These are phyloP conservation scores for Xiphydria camelus DNA, from an alignment of 2,888 invertebrate genomes.

Conservation along the genomic window DNA sequence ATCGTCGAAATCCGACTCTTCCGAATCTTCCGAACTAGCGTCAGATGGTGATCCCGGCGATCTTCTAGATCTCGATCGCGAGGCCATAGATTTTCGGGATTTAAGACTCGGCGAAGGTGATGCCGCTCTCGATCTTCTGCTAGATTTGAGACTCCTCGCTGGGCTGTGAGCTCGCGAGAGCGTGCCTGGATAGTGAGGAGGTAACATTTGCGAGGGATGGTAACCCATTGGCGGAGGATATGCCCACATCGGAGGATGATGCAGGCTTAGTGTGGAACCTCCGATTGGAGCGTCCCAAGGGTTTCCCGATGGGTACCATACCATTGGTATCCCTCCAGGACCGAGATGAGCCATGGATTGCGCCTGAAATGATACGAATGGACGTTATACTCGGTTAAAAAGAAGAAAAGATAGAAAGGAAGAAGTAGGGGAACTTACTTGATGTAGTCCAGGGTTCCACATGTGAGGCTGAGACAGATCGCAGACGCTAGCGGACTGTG, in stretches of 20 bases:
- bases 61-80: constrained; percentile 59
- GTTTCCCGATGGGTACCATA: constrained; percentile 54
- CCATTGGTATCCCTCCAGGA: constrained; percentile 56
- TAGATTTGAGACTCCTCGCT: constrained; percentile 47
- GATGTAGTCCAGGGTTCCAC: constrained; percentile 61
- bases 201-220: constrained; percentile 45
- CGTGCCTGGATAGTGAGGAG: constrained; percentile 61
- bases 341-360: constrained; percentile 72
- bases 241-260: constrained; percentile 48
- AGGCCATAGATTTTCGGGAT: constrained; percentile 70
- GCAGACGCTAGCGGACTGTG: constrained; percentile 52
- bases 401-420: not conserved
- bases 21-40: constrained; percentile 57
- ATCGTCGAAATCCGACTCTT: constrained; percentile 67
- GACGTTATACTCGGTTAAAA: not conserved
- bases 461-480: constrained; percentile 45
- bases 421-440: constrained; percentile 55
- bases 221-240: constrained; percentile 45
- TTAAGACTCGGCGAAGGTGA: constrained; percentile 72
- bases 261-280: constrained; percentile 51
- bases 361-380: constrained; percentile 62
- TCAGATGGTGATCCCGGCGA: constrained; percentile 50
- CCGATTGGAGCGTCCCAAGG: constrained; percentile 44
- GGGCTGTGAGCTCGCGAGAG: constrained; percentile 62
- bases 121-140: constrained; percentile 61